A percentile compares a stretch with the other conserved stretches of the same genome.
Conservation (phyloP, 1,140 invertebrate species). For the Tetranychus urticae region DNA sequence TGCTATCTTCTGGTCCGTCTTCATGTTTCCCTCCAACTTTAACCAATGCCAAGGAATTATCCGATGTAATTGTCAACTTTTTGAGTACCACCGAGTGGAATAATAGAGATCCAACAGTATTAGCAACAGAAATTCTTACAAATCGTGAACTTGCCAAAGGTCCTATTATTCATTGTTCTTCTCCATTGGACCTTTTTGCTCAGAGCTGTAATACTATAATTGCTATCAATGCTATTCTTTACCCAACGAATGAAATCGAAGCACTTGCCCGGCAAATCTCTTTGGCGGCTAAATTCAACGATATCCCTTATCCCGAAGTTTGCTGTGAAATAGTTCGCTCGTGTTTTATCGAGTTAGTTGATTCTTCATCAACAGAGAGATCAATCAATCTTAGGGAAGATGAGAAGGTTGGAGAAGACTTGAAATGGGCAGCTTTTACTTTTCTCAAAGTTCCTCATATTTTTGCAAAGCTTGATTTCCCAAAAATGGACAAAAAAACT, state of each 20-base stretch:
- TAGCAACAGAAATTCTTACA: not conserved
- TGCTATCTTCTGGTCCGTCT: conserved; percentile 6
- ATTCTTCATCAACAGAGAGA: conserved; percentile 28
- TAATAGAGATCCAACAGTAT: conserved; percentile 5
- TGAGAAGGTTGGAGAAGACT: conserved; percentile 39
- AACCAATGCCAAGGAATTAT: conserved; percentile 10
- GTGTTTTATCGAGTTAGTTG: conserved; percentile 61
- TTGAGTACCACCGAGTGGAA: conserved; percentile 8
- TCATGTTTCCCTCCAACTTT: not conserved
- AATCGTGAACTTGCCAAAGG: not conserved
- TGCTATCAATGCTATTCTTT: conserved; percentile 36
- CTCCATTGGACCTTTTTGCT: not conserved
- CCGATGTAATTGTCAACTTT: conserved; percentile 11
- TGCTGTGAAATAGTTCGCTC: conserved; percentile 71
- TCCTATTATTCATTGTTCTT: not conserved
- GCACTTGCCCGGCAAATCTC: conserved; percentile 50
- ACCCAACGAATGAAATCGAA: conserved; percentile 51
- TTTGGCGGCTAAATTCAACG: conserved; percentile 44
- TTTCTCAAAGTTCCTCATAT: conserved; percentile 50
- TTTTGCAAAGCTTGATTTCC: conserved; percentile 14
- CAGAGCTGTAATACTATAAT: conserved; percentile 11
- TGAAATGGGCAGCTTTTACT: conserved; percentile 75
- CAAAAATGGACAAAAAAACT: not conserved
- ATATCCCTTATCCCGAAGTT: conserved; percentile 23
- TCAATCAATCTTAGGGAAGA: too few species aligned